Evolutionary conservation across 2,888 invertebrate species (phyloP), one percentile per base, ranked within the genome.

Genomic region (Lingula anatina): DNA sequence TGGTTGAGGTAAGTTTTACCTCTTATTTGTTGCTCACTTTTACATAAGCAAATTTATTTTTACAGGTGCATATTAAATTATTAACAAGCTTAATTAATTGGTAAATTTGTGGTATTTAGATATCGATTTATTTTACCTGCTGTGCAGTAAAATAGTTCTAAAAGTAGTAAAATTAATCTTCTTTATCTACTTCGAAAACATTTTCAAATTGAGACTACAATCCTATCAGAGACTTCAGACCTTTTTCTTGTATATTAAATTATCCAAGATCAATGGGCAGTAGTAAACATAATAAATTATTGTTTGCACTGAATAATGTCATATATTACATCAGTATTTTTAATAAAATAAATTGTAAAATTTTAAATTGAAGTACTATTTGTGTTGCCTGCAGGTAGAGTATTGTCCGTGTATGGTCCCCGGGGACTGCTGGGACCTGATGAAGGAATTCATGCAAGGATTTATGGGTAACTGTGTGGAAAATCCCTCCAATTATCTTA

Each of bases 391-490:
- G n/a, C 64, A 81, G 88, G 87, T 92, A 18, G 95, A 95, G 77
- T 95, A 95, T 73, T 83, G 87, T 41, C 92, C 95, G 0, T 94
- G 93, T 76, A 84, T 89, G 0, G 86, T 93, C 60, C 88, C 92
- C 0, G 85, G 85, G 25, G 87, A 87, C 59, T 93, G 93, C 54
- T 95, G 93, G 91, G 89, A 90, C 56, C 82, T 96, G 50, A 83
- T 95, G 67, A 83, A 90, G 44, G 95, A 96, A 78, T 90, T 95
- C 72, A 80, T 93, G 46, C 91, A 92, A 76, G 91, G 93, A 18
- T 86, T 95, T 61, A 81, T 95, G 1, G 94, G 93, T 0, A 84
- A 85, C 2, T 79, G 83, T 2, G 85, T 89, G 0, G 83, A 86
- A 2, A 69, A 71, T 21, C 69, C 68, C 2, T 85, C 54, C 83